Evolutionary conservation across 1,140 invertebrate genomes (phyloP), one percentile per base, ranked within the genome.

Genomic region (Pogonus chalceus): DNA sequence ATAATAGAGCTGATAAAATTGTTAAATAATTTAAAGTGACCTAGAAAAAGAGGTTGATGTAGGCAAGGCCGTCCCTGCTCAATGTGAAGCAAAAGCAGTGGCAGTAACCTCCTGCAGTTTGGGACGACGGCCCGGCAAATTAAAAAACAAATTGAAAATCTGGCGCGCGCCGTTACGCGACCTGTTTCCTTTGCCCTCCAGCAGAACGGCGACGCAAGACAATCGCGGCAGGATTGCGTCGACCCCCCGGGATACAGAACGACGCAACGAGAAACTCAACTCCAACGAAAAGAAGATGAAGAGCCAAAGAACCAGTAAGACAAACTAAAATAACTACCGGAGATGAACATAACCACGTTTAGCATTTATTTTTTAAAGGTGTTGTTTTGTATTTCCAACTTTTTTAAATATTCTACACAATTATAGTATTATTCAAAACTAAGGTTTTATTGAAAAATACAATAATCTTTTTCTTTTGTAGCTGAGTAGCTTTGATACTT

Each of bases 81-180:
- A n/a, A n/a, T n/a, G n/a, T n/a, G n/a, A n/a, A n/a, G n/a, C n/a
- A n/a, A n/a, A n/a, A n/a, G n/a, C n/a, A n/a, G n/a, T n/a, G n/a
- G n/a, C n/a, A n/a, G n/a, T n/a, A n/a, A n/a, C n/a, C n/a, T 43
- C 37, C 37, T 12, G 37, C 37, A 43, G 37, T 18, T 43, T 16
- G 18, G 18, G 26, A 4, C 18, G 37, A 16, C 18, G 37, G 37
- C 37, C 9, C 37, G 37, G 7, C 26, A 16, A 43, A 43, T 43
- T 43, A 43, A 43, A 43, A 43, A 43, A 43, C 37, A 43, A 43
- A 43, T 43, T 43, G 37, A 43, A 43, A 43, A 43, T 43, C 37
- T 43, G 37, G 37, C 37, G 37, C 37, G 37, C 37, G 37, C 37
- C 37, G 37, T 43, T 43, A 43, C 37, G 4, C 26, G 18, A 43